Evolutionary conservation across 2,797 vertebrate genomes (phyloP), one percentile per base, ranked within the genome.

Genomic region (Pelodytes ibericus): DNA sequence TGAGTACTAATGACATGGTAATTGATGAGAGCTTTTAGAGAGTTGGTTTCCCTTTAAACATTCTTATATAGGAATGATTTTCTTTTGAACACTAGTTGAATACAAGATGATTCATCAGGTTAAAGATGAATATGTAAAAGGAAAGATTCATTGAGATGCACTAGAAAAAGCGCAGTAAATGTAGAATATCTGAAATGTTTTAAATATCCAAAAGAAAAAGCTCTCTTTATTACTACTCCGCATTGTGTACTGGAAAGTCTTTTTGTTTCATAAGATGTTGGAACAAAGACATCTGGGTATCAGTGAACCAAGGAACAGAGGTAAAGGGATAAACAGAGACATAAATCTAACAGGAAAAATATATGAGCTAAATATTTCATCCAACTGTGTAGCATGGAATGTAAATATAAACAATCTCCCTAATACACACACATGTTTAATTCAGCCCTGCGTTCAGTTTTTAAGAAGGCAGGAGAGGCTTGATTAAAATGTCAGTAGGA

Each of bases 401-500:
- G 31, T 13, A 58, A 63, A 73, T 72, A 68, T 72, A 57, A 69
- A 69, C 64, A 62, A 68, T 62, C 56, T 78, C 13, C 30, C 30
- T 68, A 73, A 61, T 29, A 31, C 64, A 60, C 59, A 68, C 64
- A 68, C 73, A 73, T 81, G 79, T 84, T 88, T 84, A 84, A 85
- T 87, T 89, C 76, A 83, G 85, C 27, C 0, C 72, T 83, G n/a
- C 36, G 81, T 84, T 27, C 41, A 79, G 75, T 82, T 84, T n/a
- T 83, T 53, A 78, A 69, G 72, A 79, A 81, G 79, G 81, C 75
- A 39, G 75, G 70, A 74, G 75, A 78, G 69, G 51, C 75, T 82
- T 82, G 82, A 87, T 87, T 86, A 82, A 85, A 83, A 51, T 60
- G 77, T 66, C 24, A 80, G 80, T 77, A 78, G 56, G 75, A 85